phyloP scores from a whole-genome alignment of 1,140 invertebrate species.

The Lucilia cuprina region DNA sequence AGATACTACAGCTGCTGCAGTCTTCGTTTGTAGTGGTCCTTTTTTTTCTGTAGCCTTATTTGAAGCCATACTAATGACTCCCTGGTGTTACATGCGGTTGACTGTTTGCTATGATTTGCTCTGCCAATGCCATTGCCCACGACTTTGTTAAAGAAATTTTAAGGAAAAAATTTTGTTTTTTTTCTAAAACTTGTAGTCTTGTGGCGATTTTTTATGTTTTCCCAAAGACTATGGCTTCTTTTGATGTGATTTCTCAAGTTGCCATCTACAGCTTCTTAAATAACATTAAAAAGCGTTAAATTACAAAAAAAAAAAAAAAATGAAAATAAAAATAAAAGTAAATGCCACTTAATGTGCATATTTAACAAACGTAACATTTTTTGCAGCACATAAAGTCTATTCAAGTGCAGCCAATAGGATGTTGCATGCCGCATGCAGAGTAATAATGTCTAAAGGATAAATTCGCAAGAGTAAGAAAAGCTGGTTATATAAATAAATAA shows the following conservation, averaged over 20 bases:
- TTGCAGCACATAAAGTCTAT: background rate
- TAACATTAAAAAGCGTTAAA: conserved; percentile 35
- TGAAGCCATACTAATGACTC: conserved; percentile 33
- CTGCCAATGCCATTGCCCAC: background rate
- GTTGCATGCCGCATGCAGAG: background rate
- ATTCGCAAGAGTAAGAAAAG: background rate
- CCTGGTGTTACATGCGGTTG: conserved; percentile 33
- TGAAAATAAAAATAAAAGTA: background rate
- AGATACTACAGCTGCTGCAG: background rate
- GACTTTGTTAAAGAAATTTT: background rate
- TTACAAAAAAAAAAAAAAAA: background rate
- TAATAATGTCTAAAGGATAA: background rate
- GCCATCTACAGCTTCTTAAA: background rate
- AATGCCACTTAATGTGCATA: conserved; percentile 30
- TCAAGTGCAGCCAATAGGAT: background rate
- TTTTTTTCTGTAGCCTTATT: background rate
- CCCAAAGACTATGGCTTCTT: background rate
- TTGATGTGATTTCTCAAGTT: conserved; percentile 9
- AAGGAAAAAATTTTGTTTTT: background rate
- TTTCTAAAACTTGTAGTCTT: background rate
- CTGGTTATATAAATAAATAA: conserved; percentile 4
- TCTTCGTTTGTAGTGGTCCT: background rate
- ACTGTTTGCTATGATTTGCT: background rate
- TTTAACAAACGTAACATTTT: background rate
- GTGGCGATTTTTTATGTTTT: conserved; percentile 13